Evolutionary conservation across 2,888 invertebrate genomes (phyloP).

Genomic region (Hypsopygia costalis): DNA sequence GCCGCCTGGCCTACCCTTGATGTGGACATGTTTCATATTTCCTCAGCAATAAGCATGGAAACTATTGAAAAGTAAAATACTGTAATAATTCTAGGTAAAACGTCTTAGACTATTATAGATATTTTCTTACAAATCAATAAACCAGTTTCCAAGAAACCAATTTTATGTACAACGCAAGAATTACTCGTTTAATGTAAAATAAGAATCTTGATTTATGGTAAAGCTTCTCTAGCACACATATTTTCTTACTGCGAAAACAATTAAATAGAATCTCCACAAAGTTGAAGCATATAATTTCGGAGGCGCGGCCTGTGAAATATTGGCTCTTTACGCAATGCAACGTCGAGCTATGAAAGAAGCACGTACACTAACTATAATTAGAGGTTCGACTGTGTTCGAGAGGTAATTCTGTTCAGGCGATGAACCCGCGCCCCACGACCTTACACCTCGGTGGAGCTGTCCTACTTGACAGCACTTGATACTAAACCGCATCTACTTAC

Average conservation of each 20-base stretch:
- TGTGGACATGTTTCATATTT: too few relatives aligned
- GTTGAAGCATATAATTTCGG: constrained; percentile 18
- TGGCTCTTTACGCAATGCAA: constrained; percentile 21
- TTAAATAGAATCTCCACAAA: background rate
- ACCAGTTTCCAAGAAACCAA: too few relatives aligned
- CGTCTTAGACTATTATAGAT: too few relatives aligned
- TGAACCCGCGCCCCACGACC: constrained; percentile 44
- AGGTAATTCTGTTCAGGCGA: constrained; percentile 38
- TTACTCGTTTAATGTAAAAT: too few relatives aligned
- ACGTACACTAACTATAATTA: constrained; percentile 47
- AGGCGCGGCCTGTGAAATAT: constrained; percentile 24
- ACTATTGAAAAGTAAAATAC: too few relatives aligned
- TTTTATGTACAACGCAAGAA: too few relatives aligned
- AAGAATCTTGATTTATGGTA: too few relatives aligned
- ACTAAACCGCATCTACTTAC: constrained; percentile 12
- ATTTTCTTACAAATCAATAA: too few relatives aligned
- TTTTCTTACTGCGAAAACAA: background rate
- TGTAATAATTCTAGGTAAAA: too few relatives aligned
- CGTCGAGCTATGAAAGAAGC: constrained; percentile 22
- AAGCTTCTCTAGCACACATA: background rate
- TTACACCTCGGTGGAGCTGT: constrained; percentile 20
- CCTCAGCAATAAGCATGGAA: too few relatives aligned
- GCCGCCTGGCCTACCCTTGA: too few relatives aligned
- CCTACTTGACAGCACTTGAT: constrained; percentile 22
- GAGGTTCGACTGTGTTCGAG: constrained; percentile 40